Percentiles rank a stretch among this genome's conserved stretches.
Evolutionary conservation across 2,797 vertebrate species (phyloP).

Genomic region (Nyctibius grandis): DNA sequence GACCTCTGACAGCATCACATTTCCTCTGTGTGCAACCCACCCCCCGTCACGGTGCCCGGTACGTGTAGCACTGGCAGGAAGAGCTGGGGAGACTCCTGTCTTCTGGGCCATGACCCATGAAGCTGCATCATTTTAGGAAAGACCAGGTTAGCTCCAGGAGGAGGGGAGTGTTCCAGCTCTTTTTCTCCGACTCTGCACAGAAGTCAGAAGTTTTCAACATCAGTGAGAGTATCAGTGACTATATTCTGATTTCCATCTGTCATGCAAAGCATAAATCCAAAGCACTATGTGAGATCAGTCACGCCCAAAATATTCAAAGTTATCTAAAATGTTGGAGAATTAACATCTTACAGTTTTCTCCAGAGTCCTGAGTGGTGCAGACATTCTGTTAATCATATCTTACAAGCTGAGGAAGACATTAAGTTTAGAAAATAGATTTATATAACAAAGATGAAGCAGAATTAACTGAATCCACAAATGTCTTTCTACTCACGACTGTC

Average conservation of each 20-base stretch:
- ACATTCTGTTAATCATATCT: background rate
- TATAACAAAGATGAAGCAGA: conserved; percentile 34
- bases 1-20: background rate
- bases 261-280: background rate
- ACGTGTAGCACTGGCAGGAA: background rate
- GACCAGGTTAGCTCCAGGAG: background rate
- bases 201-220: background rate
- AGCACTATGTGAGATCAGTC: background rate
- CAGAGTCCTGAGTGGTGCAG: background rate
- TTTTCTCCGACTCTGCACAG: background rate
- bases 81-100: background rate
- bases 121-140: background rate
- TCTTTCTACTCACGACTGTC: conserved; percentile 30
- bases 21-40: background rate
- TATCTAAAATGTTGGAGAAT: background rate
- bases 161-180: background rate
- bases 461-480: conserved; percentile 51
- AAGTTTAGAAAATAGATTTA: conserved; percentile 28
- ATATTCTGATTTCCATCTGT: background rate
- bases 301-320: background rate
- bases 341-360: background rate
- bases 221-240: background rate
- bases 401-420: background rate
- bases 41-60: background rate
- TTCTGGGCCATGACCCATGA: background rate